Evolutionary conservation across 2,113 vertebrate species (phyloP).

Genomic region (Gnathonemus longibarbis): DNA sequence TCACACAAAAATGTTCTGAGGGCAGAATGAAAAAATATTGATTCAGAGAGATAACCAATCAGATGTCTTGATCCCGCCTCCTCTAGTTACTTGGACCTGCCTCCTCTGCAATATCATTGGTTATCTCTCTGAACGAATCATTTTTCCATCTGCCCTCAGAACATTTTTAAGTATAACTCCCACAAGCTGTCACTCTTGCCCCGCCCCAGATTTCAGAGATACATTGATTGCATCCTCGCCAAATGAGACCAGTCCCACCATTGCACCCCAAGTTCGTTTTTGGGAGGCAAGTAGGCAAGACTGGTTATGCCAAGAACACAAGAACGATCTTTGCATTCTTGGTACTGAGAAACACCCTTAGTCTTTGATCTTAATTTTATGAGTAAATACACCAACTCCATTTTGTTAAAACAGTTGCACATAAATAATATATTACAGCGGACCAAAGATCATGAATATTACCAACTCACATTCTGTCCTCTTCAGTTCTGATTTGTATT

Average conservation of each 20-base stretch:
- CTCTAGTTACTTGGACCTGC: too few species aligned
- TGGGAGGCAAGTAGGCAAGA: neutral
- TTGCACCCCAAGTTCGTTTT: neutral
- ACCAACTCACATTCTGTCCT: neutral
- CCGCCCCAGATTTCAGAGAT: neutral
- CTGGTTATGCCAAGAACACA: neutral
- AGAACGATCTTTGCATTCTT: neutral
- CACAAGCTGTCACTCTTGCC: too few species aligned
- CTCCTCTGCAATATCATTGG: too few species aligned
- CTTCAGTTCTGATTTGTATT: neutral
- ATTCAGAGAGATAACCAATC: too few species aligned
- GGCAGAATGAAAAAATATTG: too few species aligned
- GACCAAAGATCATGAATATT: neutral
- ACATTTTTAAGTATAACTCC: too few species aligned
- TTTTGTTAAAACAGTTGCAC: neutral
- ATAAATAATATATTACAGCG: neutral
- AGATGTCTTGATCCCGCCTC: too few species aligned
- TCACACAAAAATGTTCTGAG: too few species aligned
- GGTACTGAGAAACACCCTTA: neutral
- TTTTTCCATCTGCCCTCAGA: too few species aligned
- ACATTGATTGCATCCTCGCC: neutral
- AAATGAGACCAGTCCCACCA: neutral
- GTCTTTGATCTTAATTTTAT: slow-evolving; percentile 20
- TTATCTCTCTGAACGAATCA: too few species aligned
- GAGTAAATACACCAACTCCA: slow-evolving; percentile 12